Percentiles rank a stretch among this genome's conserved stretches.
Conservation (phyloP, 2,113 vertebrate genomes). For the Leucoraja erinaceus region DNA sequence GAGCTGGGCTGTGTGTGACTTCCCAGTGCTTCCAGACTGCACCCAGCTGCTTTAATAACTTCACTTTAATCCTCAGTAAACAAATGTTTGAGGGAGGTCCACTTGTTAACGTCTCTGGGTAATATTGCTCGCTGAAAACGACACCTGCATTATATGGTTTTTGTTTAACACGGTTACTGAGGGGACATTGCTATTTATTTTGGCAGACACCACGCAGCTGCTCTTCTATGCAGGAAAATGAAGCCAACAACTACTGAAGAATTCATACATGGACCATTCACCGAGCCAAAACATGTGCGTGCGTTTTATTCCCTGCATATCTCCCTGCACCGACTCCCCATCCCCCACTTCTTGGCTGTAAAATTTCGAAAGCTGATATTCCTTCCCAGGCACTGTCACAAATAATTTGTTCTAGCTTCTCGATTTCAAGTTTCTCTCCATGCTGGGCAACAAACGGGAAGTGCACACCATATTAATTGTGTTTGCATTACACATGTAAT, state of each 20-base stretch:
- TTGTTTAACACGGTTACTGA: slow-evolving; percentile 34
- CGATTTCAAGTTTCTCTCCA: not conserved
- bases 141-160: slow-evolving; percentile 30
- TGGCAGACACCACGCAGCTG: slow-evolving; percentile 34
- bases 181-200: slow-evolving; percentile 32
- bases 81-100: slow-evolving; percentile 33
- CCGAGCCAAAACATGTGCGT: not conserved
- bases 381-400: not conserved
- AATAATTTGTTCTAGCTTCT: slow-evolving; percentile 22
- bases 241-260: slow-evolving; percentile 25
- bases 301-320: not conserved
- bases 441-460: not conserved
- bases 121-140: slow-evolving; percentile 29
- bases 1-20: slow-evolving; percentile 21
- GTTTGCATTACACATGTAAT: not conserved
- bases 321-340: not conserved
- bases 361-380: slow-evolving; percentile 19
- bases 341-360: not conserved
- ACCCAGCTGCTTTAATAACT: slow-evolving; percentile 34
- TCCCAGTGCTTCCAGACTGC: slow-evolving; percentile 16
- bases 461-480: not conserved
- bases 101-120: slow-evolving; percentile 33
- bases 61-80: slow-evolving; percentile 31
- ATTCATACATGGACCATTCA: not conserved
- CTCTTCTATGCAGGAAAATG: not conserved